Evolutionary conservation across 2,113 vertebrate genomes (phyloP).

Genomic region (Ardeotis arabs): DNA sequence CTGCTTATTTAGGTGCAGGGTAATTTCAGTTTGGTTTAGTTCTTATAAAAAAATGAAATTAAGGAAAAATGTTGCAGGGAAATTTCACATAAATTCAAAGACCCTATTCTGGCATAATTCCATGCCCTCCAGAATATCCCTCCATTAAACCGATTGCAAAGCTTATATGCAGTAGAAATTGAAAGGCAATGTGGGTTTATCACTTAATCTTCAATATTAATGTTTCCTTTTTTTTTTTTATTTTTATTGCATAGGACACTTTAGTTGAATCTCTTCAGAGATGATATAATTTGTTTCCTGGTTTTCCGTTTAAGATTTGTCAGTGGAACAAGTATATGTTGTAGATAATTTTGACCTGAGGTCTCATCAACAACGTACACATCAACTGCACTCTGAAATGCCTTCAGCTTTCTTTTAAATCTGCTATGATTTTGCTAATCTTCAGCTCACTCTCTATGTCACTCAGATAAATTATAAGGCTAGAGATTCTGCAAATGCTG

Average conservation of each 20-base stretch:
- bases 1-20: neutral
- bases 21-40: neutral
- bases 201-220: constrained; percentile 57
- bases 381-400: constrained; percentile 2
- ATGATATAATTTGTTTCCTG: constrained; percentile 11
- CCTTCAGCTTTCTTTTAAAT: neutral
- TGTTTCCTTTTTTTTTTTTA: neutral
- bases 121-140: constrained; percentile 39
- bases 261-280: constrained; percentile 25
- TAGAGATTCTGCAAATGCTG: neutral
- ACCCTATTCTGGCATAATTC: constrained; percentile 8
- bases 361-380: neutral
- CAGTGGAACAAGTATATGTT: neutral
- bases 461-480: constrained; percentile 20
- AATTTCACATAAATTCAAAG: neutral
- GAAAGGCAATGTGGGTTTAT: constrained; percentile 24
- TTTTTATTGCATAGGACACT: neutral
- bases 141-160: constrained; percentile 53
- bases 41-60: neutral
- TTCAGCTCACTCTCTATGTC: constrained; percentile 1
- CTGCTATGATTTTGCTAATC: constrained; percentile 11
- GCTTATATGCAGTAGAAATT: constrained; percentile 31
- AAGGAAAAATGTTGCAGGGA: neutral
- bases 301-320: constrained; percentile 19
- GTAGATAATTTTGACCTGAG: neutral